Evolutionary conservation across 2,797 vertebrate genomes (phyloP).

Genomic region (Holocentrus rufus): DNA sequence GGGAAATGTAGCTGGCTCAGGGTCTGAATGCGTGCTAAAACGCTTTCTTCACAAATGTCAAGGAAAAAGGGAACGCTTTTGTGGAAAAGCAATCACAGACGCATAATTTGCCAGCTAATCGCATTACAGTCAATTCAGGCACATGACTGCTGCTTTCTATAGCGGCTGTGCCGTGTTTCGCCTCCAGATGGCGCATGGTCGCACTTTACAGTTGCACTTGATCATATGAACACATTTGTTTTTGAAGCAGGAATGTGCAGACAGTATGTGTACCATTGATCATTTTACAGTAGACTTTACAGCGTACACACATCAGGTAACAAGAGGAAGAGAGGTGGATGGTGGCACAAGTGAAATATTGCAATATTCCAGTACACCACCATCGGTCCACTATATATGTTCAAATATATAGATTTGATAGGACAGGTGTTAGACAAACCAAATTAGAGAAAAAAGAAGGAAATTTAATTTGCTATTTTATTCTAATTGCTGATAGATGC

Average conservation of each 20-base stretch:
- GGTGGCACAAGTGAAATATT: constrained; percentile 64
- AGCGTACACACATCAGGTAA: constrained; percentile 59
- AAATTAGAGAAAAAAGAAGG: constrained; percentile 54
- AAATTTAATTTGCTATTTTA: constrained; percentile 6
- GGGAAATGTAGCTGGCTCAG: constrained; percentile 28
- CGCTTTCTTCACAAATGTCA: constrained; percentile 51
- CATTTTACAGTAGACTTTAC: constrained; percentile 44
- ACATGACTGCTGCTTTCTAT: constrained; percentile 35
- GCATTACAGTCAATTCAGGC: constrained; percentile 62
- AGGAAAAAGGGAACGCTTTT: constrained; percentile 45
- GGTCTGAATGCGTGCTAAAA: constrained; percentile 45
- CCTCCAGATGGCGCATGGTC: constrained; percentile 71
- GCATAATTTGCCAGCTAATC: constrained; percentile 66
- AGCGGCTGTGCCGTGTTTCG: constrained; percentile 7
- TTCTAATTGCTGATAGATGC: background rate
- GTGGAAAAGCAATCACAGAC: constrained; percentile 64
- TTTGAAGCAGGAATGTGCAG: constrained; percentile 31
- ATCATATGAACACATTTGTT: constrained; percentile 8
- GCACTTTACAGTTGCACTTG: constrained; percentile 26
- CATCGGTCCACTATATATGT: constrained; percentile 76
- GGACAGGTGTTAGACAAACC: constrained; percentile 63
- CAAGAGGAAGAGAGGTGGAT: constrained; percentile 55
- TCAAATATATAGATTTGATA: constrained; percentile 73
- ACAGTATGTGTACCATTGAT: constrained; percentile 48
- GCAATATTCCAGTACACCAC: constrained; percentile 70